Conservation (phyloP, 2,797 vertebrate genomes). For the Peromyscus melanophrys region DNA sequence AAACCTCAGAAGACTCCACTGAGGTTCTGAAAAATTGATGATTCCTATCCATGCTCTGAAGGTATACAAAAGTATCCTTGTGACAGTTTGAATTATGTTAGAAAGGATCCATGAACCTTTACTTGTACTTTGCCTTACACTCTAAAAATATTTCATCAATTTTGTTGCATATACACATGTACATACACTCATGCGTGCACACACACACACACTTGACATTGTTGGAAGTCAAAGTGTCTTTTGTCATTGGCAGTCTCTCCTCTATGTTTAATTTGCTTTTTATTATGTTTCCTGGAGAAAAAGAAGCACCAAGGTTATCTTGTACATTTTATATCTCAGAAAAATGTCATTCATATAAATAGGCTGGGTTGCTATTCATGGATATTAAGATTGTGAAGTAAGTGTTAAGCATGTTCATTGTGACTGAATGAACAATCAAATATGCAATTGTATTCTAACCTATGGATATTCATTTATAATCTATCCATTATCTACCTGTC, state of each 20-base stretch:
- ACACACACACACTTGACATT: background rate
- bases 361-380: background rate
- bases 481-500: background rate
- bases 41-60: background rate
- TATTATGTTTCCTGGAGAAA: background rate
- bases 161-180: background rate
- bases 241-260: background rate
- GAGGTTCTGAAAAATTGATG: background rate
- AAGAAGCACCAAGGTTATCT: background rate
- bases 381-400: background rate
- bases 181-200: too few relatives aligned
- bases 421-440: background rate
- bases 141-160: background rate
- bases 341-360: background rate
- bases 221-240: background rate
- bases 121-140: background rate
- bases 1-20: background rate
- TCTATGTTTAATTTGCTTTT: background rate
- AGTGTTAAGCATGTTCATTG: background rate
- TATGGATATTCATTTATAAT: background rate
- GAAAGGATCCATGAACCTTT: background rate
- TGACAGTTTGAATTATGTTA: background rate
- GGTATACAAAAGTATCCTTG: background rate
- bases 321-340: background rate
- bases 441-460: too few relatives aligned